Evolutionary conservation across 1,140 invertebrate genomes (phyloP).

Genomic region (Rhyacophila brunnea): DNA sequence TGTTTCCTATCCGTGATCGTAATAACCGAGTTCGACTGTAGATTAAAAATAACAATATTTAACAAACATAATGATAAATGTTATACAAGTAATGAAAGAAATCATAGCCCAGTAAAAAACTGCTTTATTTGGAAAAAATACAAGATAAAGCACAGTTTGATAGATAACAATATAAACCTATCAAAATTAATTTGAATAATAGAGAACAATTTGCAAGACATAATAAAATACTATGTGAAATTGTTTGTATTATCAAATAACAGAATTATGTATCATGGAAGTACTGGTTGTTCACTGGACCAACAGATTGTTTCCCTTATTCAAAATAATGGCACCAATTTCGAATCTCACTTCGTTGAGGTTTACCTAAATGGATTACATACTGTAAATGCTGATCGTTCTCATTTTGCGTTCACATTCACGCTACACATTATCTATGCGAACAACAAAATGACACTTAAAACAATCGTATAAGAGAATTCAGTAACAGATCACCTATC

Average conservation of each 20-base stretch:
- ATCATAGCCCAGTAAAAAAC: conserved; percentile 28
- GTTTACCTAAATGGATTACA: neutral
- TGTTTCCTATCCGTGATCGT: too few relatives aligned
- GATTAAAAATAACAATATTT: too few relatives aligned
- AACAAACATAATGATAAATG: neutral
- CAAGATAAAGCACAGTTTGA: conserved; percentile 34
- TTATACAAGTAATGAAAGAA: conserved; percentile 1
- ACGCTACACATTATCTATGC: too few relatives aligned
- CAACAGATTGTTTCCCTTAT: neutral
- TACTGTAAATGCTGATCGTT: conserved; percentile 19
- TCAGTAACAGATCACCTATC: too few relatives aligned
- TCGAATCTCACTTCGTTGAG: conserved; percentile 16
- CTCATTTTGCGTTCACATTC: too few relatives aligned
- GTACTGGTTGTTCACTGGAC: neutral
- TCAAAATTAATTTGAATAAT: conserved; percentile 18
- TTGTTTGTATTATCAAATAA: conserved; percentile 8
- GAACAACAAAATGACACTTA: too few relatives aligned
- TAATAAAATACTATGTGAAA: conserved; percentile 4
- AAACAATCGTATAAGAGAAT: too few relatives aligned
- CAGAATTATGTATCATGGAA: neutral
- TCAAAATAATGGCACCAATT: conserved; percentile 25
- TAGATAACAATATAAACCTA: conserved; percentile 25
- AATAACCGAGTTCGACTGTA: too few relatives aligned
- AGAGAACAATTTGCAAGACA: conserved; percentile 12
- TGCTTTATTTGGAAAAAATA: conserved; percentile 35